Evolutionary conservation across 2,797 vertebrate genomes (phyloP).

Genomic region (Monodelphis domestica): DNA sequence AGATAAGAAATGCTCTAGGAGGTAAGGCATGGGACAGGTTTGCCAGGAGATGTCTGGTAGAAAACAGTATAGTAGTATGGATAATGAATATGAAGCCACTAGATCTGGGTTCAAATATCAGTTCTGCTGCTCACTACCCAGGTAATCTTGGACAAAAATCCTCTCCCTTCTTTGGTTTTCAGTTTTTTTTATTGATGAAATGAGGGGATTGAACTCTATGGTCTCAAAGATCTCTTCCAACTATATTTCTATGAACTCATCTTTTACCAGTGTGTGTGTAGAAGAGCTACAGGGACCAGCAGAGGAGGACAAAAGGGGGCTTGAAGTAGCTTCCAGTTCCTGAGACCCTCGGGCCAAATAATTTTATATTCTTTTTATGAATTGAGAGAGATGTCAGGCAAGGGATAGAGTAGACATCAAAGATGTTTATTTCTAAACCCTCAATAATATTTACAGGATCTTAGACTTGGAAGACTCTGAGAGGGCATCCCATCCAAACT

Average conservation of each 20-base stretch:
- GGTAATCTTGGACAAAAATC: background rate
- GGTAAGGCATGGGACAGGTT: background rate
- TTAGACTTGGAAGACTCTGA: background rate
- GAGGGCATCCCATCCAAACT: background rate
- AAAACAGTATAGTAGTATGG: background rate
- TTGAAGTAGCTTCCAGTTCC: background rate
- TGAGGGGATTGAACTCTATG: background rate
- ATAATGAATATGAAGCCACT: background rate
- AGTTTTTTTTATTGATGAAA: background rate
- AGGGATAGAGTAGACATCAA: background rate
- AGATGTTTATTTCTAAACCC: background rate
- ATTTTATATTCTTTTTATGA: background rate
- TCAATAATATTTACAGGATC: background rate
- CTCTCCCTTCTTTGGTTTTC: background rate
- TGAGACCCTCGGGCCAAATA: background rate
- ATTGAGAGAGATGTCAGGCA: background rate
- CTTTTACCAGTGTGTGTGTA: background rate
- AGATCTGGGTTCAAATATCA: background rate
- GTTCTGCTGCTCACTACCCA: background rate
- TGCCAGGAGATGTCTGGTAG: background rate
- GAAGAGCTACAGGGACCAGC: no score
- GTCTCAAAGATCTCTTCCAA: background rate
- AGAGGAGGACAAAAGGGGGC: background rate
- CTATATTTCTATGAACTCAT: background rate
- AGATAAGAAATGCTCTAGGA: background rate